Conservation (phyloP, 2,888 invertebrate genomes). For the Creontiades dilutus region DNA sequence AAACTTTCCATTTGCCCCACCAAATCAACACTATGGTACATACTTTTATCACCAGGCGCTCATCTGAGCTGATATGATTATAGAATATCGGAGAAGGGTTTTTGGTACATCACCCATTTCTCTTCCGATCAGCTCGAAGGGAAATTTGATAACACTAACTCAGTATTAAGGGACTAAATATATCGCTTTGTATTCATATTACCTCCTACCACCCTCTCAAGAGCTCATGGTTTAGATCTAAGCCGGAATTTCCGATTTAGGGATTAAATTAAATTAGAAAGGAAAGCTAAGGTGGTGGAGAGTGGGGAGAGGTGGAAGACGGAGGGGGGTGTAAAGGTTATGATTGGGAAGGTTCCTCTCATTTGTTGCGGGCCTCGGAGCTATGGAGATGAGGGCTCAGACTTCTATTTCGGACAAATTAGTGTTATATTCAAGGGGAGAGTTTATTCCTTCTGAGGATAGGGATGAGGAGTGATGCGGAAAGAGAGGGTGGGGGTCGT, state of each 20-base stretch:
- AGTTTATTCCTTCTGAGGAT: conserved; percentile 59
- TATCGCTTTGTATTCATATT: conserved; percentile 18
- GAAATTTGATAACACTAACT: neutral
- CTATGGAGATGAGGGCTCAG: conserved; percentile 56
- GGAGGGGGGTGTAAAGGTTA: conserved; percentile 52
- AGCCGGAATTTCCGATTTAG: conserved; percentile 56
- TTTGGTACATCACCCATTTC: no score
- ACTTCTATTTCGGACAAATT: conserved; percentile 70
- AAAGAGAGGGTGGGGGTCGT: neutral
- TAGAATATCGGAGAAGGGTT: no score
- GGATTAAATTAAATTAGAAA: conserved; percentile 56
- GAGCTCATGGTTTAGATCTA: conserved; percentile 26
- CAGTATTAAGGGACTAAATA: neutral
- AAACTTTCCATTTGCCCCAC: no score
- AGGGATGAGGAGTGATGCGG: neutral
- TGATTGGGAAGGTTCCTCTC: conserved; percentile 54
- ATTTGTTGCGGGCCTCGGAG: conserved; percentile 53
- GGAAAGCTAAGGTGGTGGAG: neutral
- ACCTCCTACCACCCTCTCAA: neutral
- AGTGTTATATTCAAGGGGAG: conserved; percentile 69
- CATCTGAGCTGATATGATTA: no score
- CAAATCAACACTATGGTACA: no score
- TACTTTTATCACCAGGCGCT: no score
- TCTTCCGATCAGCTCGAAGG: neutral
- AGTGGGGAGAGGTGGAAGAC: neutral